phyloP scores from a whole-genome alignment of 2,113 vertebrate genomes.

The Melanerpes formicivorus region DNA sequence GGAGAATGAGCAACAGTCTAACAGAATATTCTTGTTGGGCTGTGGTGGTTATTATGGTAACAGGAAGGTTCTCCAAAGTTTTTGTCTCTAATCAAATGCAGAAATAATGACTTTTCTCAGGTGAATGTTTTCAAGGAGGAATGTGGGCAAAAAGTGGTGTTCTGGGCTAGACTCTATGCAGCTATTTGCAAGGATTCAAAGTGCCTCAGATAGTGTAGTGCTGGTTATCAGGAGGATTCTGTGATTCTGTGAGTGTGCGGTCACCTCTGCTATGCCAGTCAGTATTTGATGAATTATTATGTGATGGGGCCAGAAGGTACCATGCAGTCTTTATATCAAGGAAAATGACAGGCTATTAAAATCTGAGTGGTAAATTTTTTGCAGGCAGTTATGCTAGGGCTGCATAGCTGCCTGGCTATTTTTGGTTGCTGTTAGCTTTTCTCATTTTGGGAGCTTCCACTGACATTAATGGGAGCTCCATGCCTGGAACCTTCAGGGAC shows the following conservation, averaged over 20 bases:
- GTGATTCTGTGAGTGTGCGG: background rate
- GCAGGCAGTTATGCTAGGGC: background rate
- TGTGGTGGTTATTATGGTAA: background rate
- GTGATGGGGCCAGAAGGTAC: conserved; percentile 27
- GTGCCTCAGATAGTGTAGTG: background rate
- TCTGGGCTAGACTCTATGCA: background rate
- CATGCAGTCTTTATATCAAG: background rate
- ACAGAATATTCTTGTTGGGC: background rate
- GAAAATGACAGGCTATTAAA: conserved; percentile 39
- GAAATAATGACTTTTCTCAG: conserved; percentile 10
- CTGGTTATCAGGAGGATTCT: background rate
- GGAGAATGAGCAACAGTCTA: background rate
- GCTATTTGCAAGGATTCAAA: background rate
- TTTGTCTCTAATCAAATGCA: background rate
- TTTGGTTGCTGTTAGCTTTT: conserved; percentile 16
- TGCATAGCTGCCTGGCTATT: conserved; percentile 25
- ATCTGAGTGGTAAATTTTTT: conserved; percentile 6
- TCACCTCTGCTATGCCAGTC: background rate
- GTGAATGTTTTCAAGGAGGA: background rate
- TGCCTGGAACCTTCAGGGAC: background rate
- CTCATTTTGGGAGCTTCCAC: background rate
- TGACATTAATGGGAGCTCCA: background rate
- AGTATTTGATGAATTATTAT: background rate
- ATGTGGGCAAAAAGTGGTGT: background rate
- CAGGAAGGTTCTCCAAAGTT: background rate